phyloP scores from a whole-genome alignment of 1,140 invertebrate species.

The Oryzaephilus surinamensis region DNA sequence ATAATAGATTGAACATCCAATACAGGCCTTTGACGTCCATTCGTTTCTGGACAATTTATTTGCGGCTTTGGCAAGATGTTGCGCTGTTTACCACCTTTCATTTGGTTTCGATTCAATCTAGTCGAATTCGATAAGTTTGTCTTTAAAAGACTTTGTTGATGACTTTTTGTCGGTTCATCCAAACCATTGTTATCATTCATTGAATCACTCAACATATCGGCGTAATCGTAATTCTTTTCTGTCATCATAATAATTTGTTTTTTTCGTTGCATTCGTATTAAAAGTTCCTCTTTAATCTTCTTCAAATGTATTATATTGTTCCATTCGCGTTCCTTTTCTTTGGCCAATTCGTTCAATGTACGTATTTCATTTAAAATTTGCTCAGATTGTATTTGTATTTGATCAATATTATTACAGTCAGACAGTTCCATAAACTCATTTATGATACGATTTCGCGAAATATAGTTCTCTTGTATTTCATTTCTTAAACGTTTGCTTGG shows the following conservation, averaged over 20 bases:
- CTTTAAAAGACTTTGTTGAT: constrained; percentile 18
- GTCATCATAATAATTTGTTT: constrained; percentile 44
- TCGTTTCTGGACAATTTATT: constrained; percentile 37
- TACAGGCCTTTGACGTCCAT: constrained; percentile 46
- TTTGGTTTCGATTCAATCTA: constrained; percentile 2
- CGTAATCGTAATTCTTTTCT: constrained; percentile 17
- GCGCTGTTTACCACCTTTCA: constrained; percentile 11
- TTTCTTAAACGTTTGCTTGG: constrained; percentile 41
- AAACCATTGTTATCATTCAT: too few relatives aligned
- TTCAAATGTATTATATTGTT: constrained; percentile 66
- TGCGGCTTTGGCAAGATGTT: constrained; percentile 31
- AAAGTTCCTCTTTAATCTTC: constrained; percentile 71
- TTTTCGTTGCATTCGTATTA: constrained; percentile 53
- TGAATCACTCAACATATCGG: constrained; percentile 5
- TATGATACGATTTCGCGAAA: constrained; percentile 45
- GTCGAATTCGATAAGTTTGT: constrained; percentile 13
- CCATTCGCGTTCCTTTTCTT: constrained; percentile 73
- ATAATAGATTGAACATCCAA: constrained; percentile 74
- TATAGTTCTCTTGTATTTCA: constrained; percentile 43
- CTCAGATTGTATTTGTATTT: constrained; percentile 47
- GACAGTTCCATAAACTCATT: constrained; percentile 48
- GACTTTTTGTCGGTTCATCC: constrained; percentile 7
- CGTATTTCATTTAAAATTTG: constrained; percentile 50
- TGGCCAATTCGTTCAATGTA: constrained; percentile 54
- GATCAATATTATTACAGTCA: constrained; percentile 43